phyloP scores from a whole-genome alignment of 2,797 vertebrate genomes.

The Lagodon rhomboides region DNA sequence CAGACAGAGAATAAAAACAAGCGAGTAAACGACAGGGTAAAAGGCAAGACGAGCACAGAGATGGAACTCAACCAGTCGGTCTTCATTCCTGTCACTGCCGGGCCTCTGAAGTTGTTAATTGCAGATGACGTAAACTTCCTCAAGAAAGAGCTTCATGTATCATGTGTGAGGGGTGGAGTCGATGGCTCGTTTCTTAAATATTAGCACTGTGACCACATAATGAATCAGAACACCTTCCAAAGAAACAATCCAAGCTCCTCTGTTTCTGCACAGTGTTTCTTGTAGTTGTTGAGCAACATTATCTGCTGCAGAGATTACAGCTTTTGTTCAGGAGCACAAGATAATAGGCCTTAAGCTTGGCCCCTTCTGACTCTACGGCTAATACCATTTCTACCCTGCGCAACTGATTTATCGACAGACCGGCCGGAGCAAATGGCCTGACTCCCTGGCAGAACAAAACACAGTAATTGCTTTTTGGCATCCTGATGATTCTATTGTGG shows the following conservation, averaged over 20 bases:
- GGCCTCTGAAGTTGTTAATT: constrained; percentile 20
- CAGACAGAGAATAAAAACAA: constrained; percentile 48
- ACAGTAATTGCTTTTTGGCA: constrained; percentile 63
- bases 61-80: constrained; percentile 67
- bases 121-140: constrained; percentile 49
- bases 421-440: constrained; percentile 5
- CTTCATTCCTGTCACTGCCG: constrained; percentile 74
- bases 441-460: constrained; percentile 47
- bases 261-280: constrained; percentile 19
- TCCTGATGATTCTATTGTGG: constrained; percentile 26
- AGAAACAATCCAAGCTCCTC: constrained; percentile 2
- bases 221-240: background rate
- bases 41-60: constrained; percentile 30
- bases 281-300: constrained; percentile 18
- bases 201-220: background rate
- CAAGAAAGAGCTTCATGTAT: constrained; percentile 5
- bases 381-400: constrained; percentile 33
- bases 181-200: constrained; percentile 7
- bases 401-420: constrained; percentile 37
- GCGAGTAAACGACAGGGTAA: constrained; percentile 39
- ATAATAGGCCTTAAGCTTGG: constrained; percentile 18
- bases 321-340: constrained; percentile 35
- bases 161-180: constrained; percentile 45
- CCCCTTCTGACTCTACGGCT: background rate
- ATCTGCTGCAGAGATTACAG: constrained; percentile 44